phyloP scores from a whole-genome alignment of 2,113 vertebrate species.

The Girardinichthys multiradiatus region DNA sequence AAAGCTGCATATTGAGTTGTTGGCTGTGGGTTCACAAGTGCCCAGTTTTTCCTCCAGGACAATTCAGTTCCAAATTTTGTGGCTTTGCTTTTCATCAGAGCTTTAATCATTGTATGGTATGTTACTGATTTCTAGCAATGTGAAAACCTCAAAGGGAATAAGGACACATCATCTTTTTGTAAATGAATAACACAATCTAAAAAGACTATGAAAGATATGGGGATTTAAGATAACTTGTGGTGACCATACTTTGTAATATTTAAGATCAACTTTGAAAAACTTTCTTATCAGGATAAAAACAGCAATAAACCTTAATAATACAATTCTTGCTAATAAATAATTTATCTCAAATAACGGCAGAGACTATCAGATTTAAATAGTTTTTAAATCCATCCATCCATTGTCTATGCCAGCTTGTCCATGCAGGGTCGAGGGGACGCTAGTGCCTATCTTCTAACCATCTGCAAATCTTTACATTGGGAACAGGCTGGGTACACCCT shows the following conservation, averaged over 20 bases:
- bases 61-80: slow-evolving; percentile 14
- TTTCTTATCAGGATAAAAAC: not conserved
- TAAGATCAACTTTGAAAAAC: not conserved
- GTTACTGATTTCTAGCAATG: not conserved
- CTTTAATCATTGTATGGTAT: slow-evolving; percentile 1
- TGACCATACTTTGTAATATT: too few relatives aligned
- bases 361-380: not conserved
- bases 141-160: too few relatives aligned
- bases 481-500: too few relatives aligned
- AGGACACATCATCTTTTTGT: too few relatives aligned
- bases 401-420: too few relatives aligned
- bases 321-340: too few relatives aligned
- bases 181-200: too few relatives aligned
- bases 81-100: slow-evolving; percentile 23
- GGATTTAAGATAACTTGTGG: too few relatives aligned
- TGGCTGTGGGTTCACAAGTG: slow-evolving; percentile 46
- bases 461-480: too few relatives aligned
- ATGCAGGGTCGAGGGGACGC: not conserved
- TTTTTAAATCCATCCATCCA: not conserved
- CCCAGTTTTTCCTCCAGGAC: slow-evolving; percentile 25
- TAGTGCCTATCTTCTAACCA: not conserved
- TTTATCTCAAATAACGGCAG: not conserved
- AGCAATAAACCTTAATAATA: not conserved
- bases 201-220: too few relatives aligned
- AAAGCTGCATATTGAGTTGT: slow-evolving; percentile 47